phyloP scores from a whole-genome alignment of 2,888 invertebrate species.

The Scaptomyza tumidula region DNA sequence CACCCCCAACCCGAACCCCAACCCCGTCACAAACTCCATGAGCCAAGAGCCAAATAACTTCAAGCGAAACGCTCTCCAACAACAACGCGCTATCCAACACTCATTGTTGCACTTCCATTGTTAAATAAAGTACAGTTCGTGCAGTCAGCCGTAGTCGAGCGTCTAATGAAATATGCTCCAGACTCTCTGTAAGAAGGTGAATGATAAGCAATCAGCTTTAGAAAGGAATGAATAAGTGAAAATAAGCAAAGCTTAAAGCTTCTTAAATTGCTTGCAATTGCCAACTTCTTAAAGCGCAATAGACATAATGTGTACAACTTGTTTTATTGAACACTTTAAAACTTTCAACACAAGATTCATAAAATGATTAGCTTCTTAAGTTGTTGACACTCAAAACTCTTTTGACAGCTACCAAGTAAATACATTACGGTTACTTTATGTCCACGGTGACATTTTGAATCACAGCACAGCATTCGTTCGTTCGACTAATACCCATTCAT shows the following conservation, averaged over 20 bases:
- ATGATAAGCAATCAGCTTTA: conserved; percentile 31
- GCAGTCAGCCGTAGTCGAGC: conserved; percentile 25
- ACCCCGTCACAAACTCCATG: neutral
- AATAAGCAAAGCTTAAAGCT: conserved; percentile 1
- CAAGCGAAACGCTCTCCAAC: conserved; percentile 1
- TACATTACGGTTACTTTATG: neutral
- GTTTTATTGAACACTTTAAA: neutral
- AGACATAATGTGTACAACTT: neutral
- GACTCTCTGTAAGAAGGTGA: conserved; percentile 24
- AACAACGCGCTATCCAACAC: conserved; percentile 1
- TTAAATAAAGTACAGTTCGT: conserved; percentile 41
- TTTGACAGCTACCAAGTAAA: neutral
- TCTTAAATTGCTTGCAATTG: neutral
- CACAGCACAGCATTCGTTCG: conserved; percentile 2
- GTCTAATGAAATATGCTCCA: conserved; percentile 55
- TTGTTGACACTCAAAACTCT: neutral
- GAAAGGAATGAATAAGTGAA: neutral
- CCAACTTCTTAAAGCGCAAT: neutral
- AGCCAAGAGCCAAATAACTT: conserved; percentile 28
- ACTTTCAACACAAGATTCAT: neutral
- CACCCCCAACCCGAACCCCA: too few species aligned
- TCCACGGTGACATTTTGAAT: neutral
- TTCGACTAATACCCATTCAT: conserved; percentile 14
- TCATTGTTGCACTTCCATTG: conserved; percentile 63
- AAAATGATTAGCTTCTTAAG: neutral